Evolutionary conservation across 2,797 vertebrate genomes (phyloP).

Genomic region (Chrysocyon brachyurus): DNA sequence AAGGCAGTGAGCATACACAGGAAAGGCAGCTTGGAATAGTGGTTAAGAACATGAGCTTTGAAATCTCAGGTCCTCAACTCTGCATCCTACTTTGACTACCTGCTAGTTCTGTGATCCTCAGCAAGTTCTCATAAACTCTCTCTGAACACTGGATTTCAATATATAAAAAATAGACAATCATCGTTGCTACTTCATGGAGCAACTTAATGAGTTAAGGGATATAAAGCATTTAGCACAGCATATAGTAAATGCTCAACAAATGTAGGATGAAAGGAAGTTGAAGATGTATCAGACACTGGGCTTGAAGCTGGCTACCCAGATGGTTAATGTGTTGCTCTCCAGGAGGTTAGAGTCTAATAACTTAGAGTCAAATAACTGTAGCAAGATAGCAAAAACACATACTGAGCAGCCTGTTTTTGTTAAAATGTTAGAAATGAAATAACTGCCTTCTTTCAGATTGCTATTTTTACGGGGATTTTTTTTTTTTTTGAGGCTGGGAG

Average conservation of each 20-base stretch:
- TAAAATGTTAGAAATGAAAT: conserved; percentile 25
- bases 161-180: not conserved
- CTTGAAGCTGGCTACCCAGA: not conserved
- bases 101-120: not conserved
- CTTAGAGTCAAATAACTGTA: conserved; percentile 22
- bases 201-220: not conserved
- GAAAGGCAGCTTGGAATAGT: not conserved
- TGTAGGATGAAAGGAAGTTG: not conserved
- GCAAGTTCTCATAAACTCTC: not conserved
- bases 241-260: conserved; percentile 57
- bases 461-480: not conserved
- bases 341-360: not conserved
- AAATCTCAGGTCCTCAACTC: not conserved
- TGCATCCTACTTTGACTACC: not conserved
- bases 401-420: not conserved
- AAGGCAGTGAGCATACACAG: not conserved
- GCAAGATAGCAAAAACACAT: conserved; percentile 28
- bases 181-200: not conserved
- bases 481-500: conserved; percentile 12
- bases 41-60: not conserved
- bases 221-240: not conserved
- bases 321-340: not conserved
- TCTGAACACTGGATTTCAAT: not conserved
- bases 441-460: not conserved
- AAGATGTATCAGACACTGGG: not conserved